phyloP scores from a whole-genome alignment of 2,888 invertebrate species.

The Steinernema hermaphroditum region DNA sequence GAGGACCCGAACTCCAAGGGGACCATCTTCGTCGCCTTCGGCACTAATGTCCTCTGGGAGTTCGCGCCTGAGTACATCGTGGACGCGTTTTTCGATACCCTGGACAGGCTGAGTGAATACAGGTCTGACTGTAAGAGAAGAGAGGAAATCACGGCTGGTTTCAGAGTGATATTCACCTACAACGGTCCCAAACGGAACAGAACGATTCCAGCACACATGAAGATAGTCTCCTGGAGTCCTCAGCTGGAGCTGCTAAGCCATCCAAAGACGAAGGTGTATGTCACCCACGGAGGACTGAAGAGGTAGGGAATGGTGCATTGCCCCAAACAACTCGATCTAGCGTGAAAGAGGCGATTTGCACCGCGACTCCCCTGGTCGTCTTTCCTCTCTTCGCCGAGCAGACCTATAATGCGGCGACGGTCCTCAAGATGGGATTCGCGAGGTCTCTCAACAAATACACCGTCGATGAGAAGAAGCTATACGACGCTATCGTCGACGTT shows the following conservation, averaged over 20 bases:
- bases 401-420: not conserved
- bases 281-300: conserved; percentile 39
- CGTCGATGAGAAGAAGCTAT: not conserved
- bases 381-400: conserved; percentile 8
- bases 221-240: conserved; percentile 34
- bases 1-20: conserved; percentile 3
- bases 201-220: conserved; percentile 24
- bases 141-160: not conserved
- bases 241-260: conserved; percentile 36
- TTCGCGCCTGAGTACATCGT: conserved; percentile 3
- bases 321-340: not conserved
- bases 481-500: not conserved
- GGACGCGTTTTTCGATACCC: not conserved
- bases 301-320: not conserved
- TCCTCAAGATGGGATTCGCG: not conserved
- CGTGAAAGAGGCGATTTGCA: conserved; percentile 16
- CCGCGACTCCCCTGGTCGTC: not conserved
- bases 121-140: not conserved
- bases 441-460: not conserved
- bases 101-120: not conserved
- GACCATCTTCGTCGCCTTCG: not conserved
- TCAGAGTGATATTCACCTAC: conserved; percentile 3
- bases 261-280: conserved; percentile 31
- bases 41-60: conserved; percentile 3
- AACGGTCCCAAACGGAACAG: not conserved